Evolutionary conservation across 2,888 invertebrate genomes (phyloP).

Genomic region (Polyommatus icarus): DNA sequence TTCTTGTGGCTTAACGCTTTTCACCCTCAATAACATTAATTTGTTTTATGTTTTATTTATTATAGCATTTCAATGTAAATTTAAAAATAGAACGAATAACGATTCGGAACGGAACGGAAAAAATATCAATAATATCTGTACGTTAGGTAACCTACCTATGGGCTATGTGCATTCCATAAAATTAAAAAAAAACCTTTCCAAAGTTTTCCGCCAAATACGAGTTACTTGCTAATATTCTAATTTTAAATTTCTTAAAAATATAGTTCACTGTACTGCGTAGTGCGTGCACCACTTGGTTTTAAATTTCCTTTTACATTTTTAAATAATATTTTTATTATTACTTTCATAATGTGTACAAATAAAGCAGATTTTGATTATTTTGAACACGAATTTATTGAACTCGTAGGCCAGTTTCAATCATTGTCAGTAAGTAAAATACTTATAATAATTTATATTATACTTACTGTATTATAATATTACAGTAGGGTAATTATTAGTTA

Average conservation of each 20-base stretch:
- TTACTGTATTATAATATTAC: no score
- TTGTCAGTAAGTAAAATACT: constrained; percentile 62
- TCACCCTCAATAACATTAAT: constrained; percentile 29
- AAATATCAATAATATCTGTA: no score
- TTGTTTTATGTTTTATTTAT: constrained; percentile 26
- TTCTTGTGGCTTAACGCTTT: constrained; percentile 28
- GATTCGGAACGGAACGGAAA: background rate
- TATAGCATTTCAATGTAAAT: background rate
- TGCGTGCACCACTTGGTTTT: no score
- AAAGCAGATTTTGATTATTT: constrained; percentile 61
- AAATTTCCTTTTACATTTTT: no score
- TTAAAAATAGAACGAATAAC: background rate
- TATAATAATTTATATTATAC: no score
- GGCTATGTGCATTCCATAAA: no score
- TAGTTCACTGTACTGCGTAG: no score
- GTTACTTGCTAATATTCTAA: background rate
- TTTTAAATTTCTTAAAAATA: background rate
- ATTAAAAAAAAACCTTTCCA: no score
- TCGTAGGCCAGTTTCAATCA: constrained; percentile 62
- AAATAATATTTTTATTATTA: background rate
- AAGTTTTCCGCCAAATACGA: background rate
- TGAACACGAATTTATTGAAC: constrained; percentile 64
- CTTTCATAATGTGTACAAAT: constrained; percentile 42
- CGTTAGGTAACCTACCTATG: no score
- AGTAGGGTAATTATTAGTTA: no score